Evolutionary conservation across 2,113 vertebrate species (phyloP).

Genomic region (Mus spicilegus): DNA sequence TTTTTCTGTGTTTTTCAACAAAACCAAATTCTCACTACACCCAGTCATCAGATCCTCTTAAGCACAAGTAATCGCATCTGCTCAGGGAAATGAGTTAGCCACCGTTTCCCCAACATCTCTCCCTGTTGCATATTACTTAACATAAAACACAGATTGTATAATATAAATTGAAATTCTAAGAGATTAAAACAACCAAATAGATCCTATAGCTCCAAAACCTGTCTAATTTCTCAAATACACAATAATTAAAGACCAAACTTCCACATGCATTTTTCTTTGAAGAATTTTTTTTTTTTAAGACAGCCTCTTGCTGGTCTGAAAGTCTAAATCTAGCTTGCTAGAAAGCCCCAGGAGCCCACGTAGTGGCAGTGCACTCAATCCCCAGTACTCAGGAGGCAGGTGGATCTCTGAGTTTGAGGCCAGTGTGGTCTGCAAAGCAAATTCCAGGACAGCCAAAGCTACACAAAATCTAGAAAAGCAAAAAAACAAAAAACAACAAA

Average conservation of each 20-base stretch:
- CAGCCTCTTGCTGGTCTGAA: background rate
- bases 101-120: background rate
- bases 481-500: no score
- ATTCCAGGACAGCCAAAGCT: no score
- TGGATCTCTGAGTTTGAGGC: no score
- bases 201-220: background rate
- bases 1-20: no score
- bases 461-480: no score
- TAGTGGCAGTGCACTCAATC: no score
- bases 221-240: background rate
- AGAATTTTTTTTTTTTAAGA: background rate
- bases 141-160: background rate
- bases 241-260: conserved; percentile 32
- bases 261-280: background rate
- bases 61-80: background rate
- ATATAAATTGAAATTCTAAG: background rate
- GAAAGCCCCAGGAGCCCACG: background rate
- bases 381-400: no score
- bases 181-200: background rate
- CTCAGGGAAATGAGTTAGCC: background rate
- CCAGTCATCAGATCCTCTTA: background rate
- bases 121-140: background rate
- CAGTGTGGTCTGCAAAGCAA: no score
- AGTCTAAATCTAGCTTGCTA: background rate
- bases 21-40: no score